Evolutionary conservation across 2,888 invertebrate genomes (phyloP).

Genomic region (Rhodophaea formosa): DNA sequence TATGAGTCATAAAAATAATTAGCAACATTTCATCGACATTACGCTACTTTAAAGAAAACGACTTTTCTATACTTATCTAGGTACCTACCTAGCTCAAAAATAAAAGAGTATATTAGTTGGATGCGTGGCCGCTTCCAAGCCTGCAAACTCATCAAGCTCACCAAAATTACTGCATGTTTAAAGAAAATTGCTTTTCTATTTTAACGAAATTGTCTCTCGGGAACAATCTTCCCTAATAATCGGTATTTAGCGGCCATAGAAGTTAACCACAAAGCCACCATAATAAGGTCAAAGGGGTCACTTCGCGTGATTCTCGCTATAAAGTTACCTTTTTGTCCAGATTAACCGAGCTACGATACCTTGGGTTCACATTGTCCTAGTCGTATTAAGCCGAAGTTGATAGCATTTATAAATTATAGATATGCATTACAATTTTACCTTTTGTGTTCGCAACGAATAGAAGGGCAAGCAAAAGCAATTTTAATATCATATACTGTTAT

Average conservation of each 20-base stretch:
- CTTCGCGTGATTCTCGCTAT: constrained; percentile 70
- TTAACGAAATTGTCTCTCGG: constrained; percentile 7
- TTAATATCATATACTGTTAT: too few relatives aligned
- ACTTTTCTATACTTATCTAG: too few relatives aligned
- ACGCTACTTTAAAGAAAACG: too few relatives aligned
- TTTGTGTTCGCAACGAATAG: too few relatives aligned
- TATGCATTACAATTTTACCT: too few relatives aligned
- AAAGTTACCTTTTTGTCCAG: constrained; percentile 69
- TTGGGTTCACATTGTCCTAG: constrained; percentile 13
- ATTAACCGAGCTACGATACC: constrained; percentile 61
- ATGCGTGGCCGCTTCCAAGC: too few relatives aligned
- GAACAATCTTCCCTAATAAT: constrained; percentile 14
- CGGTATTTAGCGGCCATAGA: constrained; percentile 16
- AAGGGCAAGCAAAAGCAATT: too few relatives aligned
- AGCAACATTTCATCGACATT: neutral
- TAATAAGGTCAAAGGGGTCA: constrained; percentile 66
- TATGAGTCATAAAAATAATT: neutral
- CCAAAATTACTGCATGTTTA: neutral
- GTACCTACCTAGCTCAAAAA: too few relatives aligned
- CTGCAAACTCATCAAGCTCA: too few relatives aligned
- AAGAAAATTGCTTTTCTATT: constrained; percentile 14
- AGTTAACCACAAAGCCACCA: constrained; percentile 25
- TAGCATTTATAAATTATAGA: too few relatives aligned
- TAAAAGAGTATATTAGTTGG: too few relatives aligned
- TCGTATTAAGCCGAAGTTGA: neutral